Evolutionary conservation across 2,797 vertebrate genomes (phyloP), one percentile per base, ranked within the genome.

Genomic region (Echeneis naucrates): DNA sequence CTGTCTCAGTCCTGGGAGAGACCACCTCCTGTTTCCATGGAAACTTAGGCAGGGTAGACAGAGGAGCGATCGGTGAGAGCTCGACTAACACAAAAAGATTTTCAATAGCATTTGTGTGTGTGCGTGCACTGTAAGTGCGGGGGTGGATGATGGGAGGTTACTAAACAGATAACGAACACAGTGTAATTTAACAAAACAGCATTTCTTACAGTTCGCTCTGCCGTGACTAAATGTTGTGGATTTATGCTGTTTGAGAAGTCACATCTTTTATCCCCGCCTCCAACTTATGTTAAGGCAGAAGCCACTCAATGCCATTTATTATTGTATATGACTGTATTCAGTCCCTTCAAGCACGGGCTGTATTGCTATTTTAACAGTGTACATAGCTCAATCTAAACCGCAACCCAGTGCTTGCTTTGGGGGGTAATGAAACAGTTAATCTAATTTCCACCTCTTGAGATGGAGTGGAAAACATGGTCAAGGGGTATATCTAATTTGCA

Each of bases 11-110:
- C 90, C 88, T 90, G 83, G 79, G 90, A 89, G 90, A 93, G 88
- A 93, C 87, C 87, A 85, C 86, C 90, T 93, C 90, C 80, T 89
- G 94, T 95, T 94, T 92, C 94, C 92, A 95, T 94, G 93, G 94
- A 90, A 94, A 95, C 94, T 61, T 90, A 81, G 89, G 88, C 87
- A 86, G 92, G 87, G 89, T 80, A 91, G 88, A 88, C 70, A 82
- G 84, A 76, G 81, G 64, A 78, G 80, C 55, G 50, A 88, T 77
- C 33, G 82, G 81, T 83, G 73, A 57, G 85, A 85, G 72, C 57
- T 82, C 55, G 37, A 75, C 66, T 51, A 72, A 80, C 61, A 76
- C 68, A 78, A 70, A 78, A 70, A 73, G 53, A 87, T 68, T 68
- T 80, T 81, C 17, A 44, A 76, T 71, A 68, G 84, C 80, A 78